Evolutionary conservation across 1,140 invertebrate genomes (phyloP), one percentile per base, ranked within the genome.

Genomic region (Lethocerus indicus): DNA sequence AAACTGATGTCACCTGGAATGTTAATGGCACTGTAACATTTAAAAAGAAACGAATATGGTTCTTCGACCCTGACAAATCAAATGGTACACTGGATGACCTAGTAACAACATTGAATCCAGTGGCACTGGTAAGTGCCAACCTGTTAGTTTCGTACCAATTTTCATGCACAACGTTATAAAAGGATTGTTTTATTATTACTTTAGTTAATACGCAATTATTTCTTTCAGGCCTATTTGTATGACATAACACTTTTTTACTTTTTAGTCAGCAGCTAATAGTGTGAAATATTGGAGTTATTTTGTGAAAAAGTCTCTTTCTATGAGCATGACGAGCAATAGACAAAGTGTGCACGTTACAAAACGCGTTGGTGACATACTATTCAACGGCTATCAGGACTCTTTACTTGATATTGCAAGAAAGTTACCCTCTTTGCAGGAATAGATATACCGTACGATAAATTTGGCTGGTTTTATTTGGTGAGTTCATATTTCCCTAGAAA

Each of bases 391-490:
- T 56, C 64, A 68, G 0, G 84, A 89, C 58, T 54, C 67, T 1
- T 60, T 88, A 18, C 70, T 88, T 26, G 71, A 75, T 26, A 61
- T 82, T 27, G 76, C 73, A 1, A 68, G 70, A 36, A 70, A 66
- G 51, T 49, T 81, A 40, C 73, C 76, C 1, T 52, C 58, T 1
- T 63, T 64, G 60, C 64, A 0, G 68, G 65, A 2, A 24, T 71
- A 1, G 68, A 74, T 1, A 50, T 57, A 9, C 74, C 80, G 3
- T 72, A 73, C 0, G 76, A 76, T 59, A 74, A 70, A 57, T 86
- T 88, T 61, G 84, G 80, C 23, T 79, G 83, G 73, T 86, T 88
- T 65, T 87, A 85, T 61, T 71, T 71, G 64, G 83, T 87, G 69
- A 14, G 42, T 44, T 42, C 29, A 32, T 32, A 32, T 32, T 32